Evolutionary conservation across 2,888 invertebrate genomes (phyloP).

Genomic region (Agapostemon virescens): DNA sequence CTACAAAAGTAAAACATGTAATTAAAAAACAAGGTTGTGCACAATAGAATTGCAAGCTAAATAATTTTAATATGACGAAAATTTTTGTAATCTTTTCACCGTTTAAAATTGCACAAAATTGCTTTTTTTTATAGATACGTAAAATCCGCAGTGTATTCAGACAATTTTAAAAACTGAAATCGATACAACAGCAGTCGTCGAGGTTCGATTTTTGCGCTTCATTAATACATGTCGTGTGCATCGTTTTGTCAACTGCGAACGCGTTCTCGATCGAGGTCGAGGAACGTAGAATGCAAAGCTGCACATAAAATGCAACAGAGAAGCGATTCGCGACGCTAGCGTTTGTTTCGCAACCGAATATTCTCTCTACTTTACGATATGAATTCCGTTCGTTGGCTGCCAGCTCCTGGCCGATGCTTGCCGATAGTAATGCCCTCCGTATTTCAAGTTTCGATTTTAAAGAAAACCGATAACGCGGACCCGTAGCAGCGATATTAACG

Average conservation of each 20-base stretch:
- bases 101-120: too few species aligned
- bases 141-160: too few species aligned
- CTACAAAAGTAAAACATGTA: too few species aligned
- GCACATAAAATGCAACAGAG: not conserved
- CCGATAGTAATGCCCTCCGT: conserved; percentile 24
- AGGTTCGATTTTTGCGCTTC: not conserved
- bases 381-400: not conserved
- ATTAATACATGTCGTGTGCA: not conserved
- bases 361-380: conserved; percentile 4
- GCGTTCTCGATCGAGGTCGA: not conserved
- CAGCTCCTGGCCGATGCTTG: not conserved
- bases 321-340: not conserved
- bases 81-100: too few species aligned
- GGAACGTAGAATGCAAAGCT: not conserved
- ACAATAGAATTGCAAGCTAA: too few species aligned
- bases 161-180: too few species aligned
- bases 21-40: too few species aligned
- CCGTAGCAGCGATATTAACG: conserved; percentile 46
- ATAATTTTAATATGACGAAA: too few species aligned
- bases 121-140: too few species aligned
- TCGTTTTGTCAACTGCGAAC: not conserved
- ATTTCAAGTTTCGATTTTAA: conserved; percentile 47
- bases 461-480: conserved; percentile 45
- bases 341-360: not conserved
- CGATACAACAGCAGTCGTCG: not conserved